Base-by-base conservation (phyloP, 2,113 vertebrate genomes). In the Tiliqua scincoides region DNA sequence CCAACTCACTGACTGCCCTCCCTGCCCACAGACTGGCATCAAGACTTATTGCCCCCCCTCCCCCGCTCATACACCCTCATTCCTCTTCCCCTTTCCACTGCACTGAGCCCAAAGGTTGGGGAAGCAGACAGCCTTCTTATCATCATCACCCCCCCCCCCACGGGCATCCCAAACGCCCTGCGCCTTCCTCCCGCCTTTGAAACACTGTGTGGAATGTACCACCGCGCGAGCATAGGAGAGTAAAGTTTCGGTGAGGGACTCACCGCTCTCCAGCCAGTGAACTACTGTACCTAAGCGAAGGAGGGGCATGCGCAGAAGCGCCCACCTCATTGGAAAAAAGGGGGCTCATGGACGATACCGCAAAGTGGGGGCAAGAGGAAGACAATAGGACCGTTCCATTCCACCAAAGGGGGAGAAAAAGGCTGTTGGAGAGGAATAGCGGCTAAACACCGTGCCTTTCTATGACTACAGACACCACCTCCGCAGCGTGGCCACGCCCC, bases 71-170 rank as follows among this genome's bases (percentile, higher is more conserved):
- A n/a, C 27, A n/a, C 7, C 65, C 14, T n/a, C 65, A n/a, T 14
- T 3, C 27, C 14, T 6, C 32, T 5, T 35, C 8, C 14, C 3
- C 18, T 67, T 9, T 54, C 6, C 52, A 3, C 70, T 23, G 54
- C 54, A 57, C 14, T 57, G 10, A 17, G 10, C 52, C n/a, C n/a
- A n/a, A n/a, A n/a, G n/a, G n/a, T n/a, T n/a, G n/a, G n/a, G n/a
- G n/a, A n/a, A n/a, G n/a, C n/a, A n/a, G n/a, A n/a, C n/a, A n/a
- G n/a, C 59, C 23, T 21, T 5, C 8, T 18, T 61, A 30, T 62
- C 3, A 27, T 20, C 9, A 0, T 37, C 11, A 1, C 48, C 1
- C 12, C 7, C 23, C 25, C 48, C 4, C 48, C 3, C 21, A 6
- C 4, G 18, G 7, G 20, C 18, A 77, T 23, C 7, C 43, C 15